Conservation (phyloP, 2,113 vertebrate species). For the Labeo rohita region DNA sequence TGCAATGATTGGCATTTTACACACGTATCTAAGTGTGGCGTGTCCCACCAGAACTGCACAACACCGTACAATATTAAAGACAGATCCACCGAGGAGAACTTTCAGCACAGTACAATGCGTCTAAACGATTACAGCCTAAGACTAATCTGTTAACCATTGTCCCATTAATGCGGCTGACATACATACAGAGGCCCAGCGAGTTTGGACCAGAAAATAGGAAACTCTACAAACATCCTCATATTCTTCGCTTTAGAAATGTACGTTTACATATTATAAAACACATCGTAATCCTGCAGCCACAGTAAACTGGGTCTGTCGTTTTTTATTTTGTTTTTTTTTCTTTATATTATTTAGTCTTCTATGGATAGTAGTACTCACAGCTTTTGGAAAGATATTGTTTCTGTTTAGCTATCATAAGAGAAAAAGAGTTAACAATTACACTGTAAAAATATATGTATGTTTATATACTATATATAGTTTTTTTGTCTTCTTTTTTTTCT, state of each 20-base stretch:
- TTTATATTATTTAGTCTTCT: slow-evolving; percentile 60
- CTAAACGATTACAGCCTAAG: slow-evolving; percentile 56
- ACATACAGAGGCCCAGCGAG: slow-evolving; percentile 63
- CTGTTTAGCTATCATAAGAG: slow-evolving; percentile 72
- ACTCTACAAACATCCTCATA: slow-evolving; percentile 58
- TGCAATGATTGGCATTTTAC: slow-evolving; percentile 44
- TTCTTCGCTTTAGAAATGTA: slow-evolving; percentile 63
- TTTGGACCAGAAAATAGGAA: slow-evolving; percentile 62
- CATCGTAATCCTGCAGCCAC: slow-evolving; percentile 71
- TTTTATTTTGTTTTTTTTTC: slow-evolving; percentile 37
- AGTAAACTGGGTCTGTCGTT: slow-evolving; percentile 73
- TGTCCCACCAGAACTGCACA: slow-evolving; percentile 64
- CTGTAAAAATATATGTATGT: slow-evolving; percentile 85
- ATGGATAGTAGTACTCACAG: slow-evolving; percentile 66
- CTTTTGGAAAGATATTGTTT: slow-evolving; percentile 70
- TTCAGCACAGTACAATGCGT: slow-evolving; percentile 46
- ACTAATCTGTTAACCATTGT: slow-evolving; percentile 66
- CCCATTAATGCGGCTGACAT: slow-evolving; percentile 66
- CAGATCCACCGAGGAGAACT: slow-evolving; percentile 67
- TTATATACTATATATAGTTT: slow-evolving; percentile 80
- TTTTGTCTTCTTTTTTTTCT: slow-evolving; percentile 70
- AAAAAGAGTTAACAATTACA: slow-evolving; percentile 80
- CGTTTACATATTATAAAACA: slow-evolving; percentile 55
- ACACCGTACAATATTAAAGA: slow-evolving; percentile 67
- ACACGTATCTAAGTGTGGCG: slow-evolving; percentile 40